Conservation (phyloP, 2,113 vertebrate genomes). For the Xiphophorus maculatus region DNA sequence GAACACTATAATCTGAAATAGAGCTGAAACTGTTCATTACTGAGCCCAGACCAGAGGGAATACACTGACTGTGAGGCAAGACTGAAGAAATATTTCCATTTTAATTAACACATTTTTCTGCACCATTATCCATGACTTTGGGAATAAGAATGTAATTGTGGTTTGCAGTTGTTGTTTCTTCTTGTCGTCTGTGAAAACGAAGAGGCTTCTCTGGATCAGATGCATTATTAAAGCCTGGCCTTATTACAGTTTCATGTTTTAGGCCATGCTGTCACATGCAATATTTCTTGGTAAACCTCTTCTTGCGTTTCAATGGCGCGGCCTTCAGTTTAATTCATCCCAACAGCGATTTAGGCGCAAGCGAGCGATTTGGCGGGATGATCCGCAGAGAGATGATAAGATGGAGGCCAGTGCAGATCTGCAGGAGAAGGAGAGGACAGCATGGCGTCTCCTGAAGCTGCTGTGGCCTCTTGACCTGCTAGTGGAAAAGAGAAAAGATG, state of each 20-base stretch:
- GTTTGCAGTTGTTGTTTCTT: constrained; percentile 10
- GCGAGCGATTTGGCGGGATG: not conserved
- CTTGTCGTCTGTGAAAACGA: constrained; percentile 9
- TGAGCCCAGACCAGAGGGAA: constrained; percentile 20
- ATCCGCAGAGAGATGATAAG: not conserved
- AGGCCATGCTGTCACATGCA: constrained; percentile 29
- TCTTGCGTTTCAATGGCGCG: constrained; percentile 41
- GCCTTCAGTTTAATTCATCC: not conserved
- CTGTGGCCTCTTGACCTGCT: constrained; percentile 66
- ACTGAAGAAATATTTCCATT: constrained; percentile 14
- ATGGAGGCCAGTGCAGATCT: constrained; percentile 41
- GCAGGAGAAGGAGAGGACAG: constrained; percentile 3
- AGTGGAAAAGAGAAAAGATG: constrained; percentile 31
- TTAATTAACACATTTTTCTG: constrained; percentile 33
- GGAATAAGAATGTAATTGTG: constrained; percentile 22
- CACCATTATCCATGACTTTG: constrained; percentile 26
- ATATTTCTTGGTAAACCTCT: constrained; percentile 47
- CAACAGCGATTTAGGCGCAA: not conserved
- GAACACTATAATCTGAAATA: constrained; percentile 22
- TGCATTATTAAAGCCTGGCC: constrained; percentile 63
- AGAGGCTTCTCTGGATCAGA: constrained; percentile 27
- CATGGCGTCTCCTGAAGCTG: constrained; percentile 60
- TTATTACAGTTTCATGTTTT: constrained; percentile 55
- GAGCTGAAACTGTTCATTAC: constrained; percentile 45
- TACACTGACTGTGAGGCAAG: constrained; percentile 24